Conservation (phyloP, 2,797 vertebrate species). For the Delichon dasypus region DNA sequence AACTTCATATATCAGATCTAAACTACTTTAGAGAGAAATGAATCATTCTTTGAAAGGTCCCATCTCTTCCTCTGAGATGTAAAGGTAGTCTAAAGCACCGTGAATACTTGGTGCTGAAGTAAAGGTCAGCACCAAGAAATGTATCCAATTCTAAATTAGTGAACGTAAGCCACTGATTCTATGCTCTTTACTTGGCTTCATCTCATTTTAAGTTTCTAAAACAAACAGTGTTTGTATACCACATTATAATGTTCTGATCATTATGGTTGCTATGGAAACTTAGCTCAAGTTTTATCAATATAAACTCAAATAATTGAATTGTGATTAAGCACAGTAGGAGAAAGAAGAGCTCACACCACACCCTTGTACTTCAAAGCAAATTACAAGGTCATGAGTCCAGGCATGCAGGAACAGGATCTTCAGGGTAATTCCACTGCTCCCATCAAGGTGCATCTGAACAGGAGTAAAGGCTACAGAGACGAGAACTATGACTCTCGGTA, state of each 20-base stretch:
- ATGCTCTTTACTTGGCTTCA: neutral
- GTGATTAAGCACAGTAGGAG: conserved; percentile 7
- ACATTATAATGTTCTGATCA: conserved; percentile 8
- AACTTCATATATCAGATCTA: neutral
- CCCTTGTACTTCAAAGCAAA: neutral
- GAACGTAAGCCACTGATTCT: neutral
- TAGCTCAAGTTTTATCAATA: conserved; percentile 39
- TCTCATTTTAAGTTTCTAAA: neutral
- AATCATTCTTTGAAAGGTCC: neutral
- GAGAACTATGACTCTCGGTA: too few relatives aligned
- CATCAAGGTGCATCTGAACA: neutral
- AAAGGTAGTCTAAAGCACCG: neutral
- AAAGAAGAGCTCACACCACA: neutral
- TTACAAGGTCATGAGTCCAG: neutral
- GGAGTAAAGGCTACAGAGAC: neutral
- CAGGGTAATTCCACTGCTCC: neutral
- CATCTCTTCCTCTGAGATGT: neutral
- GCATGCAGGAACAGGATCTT: neutral
- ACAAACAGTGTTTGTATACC: neutral
- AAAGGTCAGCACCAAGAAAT: neutral
- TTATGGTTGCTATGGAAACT: conserved; percentile 42
- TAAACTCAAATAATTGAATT: conserved; percentile 26
- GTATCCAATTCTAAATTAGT: neutral
- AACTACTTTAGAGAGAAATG: neutral
- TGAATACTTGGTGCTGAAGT: neutral